Evolutionary conservation across 2,888 invertebrate genomes (phyloP).

Genomic region (Agonum fuliginosum): DNA sequence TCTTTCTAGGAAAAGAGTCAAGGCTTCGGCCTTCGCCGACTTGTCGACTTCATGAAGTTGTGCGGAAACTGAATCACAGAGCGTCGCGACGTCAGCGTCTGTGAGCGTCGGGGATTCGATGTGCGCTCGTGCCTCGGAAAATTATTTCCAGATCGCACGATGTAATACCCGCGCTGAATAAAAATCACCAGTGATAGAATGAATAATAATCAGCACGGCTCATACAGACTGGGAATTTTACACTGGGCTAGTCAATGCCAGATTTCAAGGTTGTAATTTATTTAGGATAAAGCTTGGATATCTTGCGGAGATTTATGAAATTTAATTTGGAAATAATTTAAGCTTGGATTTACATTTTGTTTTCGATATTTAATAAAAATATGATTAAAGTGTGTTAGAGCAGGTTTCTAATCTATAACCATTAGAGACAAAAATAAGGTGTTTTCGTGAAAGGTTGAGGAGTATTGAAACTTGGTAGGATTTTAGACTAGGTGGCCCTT

Average conservation of each 20-base stretch:
- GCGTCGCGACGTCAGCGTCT: background rate
- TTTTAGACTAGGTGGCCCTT: no score
- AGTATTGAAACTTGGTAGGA: no score
- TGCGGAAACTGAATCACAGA: background rate
- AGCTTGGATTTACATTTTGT: no score
- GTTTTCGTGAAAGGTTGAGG: no score
- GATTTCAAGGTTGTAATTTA: background rate
- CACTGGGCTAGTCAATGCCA: background rate
- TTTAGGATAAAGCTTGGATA: background rate
- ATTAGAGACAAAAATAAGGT: no score
- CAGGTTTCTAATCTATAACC: no score
- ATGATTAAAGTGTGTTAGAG: no score
- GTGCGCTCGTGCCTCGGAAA: constrained; percentile 5
- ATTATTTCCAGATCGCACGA: constrained; percentile 46
- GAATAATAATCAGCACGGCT: constrained; percentile 28
- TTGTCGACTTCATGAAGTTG: constrained; percentile 6
- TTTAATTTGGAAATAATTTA: no score
- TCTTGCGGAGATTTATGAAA: background rate
- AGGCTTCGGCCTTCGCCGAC: background rate
- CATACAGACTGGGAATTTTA: background rate
- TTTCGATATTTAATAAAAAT: no score
- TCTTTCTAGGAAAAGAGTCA: no score
- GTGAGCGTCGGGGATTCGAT: constrained; percentile 1
- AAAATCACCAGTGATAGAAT: constrained; percentile 28
- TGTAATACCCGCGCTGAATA: constrained; percentile 42